These are phyloP conservation scores for Gonioctena quinquepunctata DNA, from an alignment of 1,140 invertebrate genomes.

Conservation along the genomic window DNA sequence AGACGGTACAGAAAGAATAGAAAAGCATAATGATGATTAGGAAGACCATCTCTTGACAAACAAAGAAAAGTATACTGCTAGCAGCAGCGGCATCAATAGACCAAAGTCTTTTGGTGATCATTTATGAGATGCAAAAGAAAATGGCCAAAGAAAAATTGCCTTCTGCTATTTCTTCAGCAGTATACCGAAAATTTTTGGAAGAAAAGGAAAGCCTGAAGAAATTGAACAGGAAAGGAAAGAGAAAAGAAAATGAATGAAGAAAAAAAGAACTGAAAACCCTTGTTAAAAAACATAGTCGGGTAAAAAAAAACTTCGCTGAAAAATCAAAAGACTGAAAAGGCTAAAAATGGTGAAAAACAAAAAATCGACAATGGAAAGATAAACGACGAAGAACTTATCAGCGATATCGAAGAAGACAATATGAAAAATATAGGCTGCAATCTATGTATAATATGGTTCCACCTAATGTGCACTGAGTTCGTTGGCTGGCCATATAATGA, in stretches of 20 bases:
- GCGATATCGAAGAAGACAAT: slow-evolving; percentile 14
- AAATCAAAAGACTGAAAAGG: not conserved
- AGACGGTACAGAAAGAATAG: not conserved
- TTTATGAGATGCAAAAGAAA: not conserved
- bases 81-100: not conserved
- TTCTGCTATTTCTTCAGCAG: not conserved
- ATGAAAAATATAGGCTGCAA: slow-evolving; percentile 18
- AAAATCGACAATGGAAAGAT: not conserved
- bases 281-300: not conserved
- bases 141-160: not conserved
- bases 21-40: not conserved
- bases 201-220: not conserved
- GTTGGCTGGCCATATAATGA: slow-evolving; percentile 7
- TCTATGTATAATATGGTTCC: slow-evolving; percentile 10
- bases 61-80: not conserved
- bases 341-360: not conserved
- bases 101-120: not conserved
- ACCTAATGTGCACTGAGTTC: slow-evolving; percentile 14
- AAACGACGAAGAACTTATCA: slow-evolving; percentile 4
- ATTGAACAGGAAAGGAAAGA: not conserved
- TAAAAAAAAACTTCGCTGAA: not conserved
- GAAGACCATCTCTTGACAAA: not conserved
- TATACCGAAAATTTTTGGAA: not conserved
- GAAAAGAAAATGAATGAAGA: not conserved
- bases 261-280: not conserved